Evolutionary conservation across 2,888 invertebrate species (phyloP).

Genomic region (Erannis defoliaria): DNA sequence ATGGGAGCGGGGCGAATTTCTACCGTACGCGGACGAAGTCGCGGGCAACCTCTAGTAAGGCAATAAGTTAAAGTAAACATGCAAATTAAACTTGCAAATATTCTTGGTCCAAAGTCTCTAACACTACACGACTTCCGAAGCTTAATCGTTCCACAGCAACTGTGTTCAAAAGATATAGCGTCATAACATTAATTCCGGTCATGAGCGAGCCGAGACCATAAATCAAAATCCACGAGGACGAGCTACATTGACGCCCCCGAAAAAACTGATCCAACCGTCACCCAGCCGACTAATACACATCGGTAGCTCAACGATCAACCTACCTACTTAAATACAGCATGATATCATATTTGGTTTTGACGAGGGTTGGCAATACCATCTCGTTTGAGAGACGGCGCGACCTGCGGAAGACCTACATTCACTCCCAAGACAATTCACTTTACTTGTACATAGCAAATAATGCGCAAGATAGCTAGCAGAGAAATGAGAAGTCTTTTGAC

Average conservation of each 20-base stretch:
- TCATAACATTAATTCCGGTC: conserved; percentile 62
- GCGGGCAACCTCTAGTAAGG: too few relatives aligned
- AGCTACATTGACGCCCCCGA: conserved; percentile 53
- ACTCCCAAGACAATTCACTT: conserved; percentile 28
- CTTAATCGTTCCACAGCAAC: conserved; percentile 34
- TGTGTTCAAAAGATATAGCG: conserved; percentile 45
- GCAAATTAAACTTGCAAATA: too few relatives aligned
- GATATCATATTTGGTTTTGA: conserved; percentile 40
- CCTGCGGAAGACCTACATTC: conserved; percentile 20
- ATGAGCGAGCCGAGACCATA: conserved; percentile 54
- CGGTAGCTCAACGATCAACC: conserved; percentile 15
- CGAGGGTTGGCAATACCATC: conserved; percentile 39
- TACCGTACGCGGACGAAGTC: too few relatives aligned
- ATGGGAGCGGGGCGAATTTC: too few relatives aligned
- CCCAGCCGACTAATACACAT: conserved; percentile 27
- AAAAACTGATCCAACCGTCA: conserved; percentile 43
- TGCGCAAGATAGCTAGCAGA: conserved; percentile 19
- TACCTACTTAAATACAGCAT: conserved; percentile 30
- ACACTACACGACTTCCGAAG: background rate
- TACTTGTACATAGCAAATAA: conserved; percentile 28
- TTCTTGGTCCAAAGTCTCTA: background rate
- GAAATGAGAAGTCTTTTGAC: conserved; percentile 17
- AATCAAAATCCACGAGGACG: conserved; percentile 54
- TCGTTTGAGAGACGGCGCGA: conserved; percentile 18
- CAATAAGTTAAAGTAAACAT: too few relatives aligned